Conservation (phyloP, 1,140 invertebrate genomes). For the Gonioctena quinquepunctata region DNA sequence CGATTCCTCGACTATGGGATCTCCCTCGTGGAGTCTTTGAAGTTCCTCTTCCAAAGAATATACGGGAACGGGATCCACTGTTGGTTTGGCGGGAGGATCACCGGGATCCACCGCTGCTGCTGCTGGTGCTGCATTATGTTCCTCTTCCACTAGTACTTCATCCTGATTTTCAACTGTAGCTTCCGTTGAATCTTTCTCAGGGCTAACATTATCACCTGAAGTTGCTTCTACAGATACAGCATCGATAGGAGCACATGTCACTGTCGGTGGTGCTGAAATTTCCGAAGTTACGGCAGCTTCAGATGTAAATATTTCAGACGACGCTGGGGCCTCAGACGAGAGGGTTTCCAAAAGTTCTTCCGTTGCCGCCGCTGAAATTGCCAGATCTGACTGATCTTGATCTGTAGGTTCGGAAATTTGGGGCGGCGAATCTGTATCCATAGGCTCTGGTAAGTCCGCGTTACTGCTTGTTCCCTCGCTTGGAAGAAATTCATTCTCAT, state of each 20-base stretch:
- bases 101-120: background rate
- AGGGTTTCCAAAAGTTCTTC: background rate
- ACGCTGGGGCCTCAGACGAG: background rate
- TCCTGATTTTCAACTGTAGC: background rate
- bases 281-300: background rate
- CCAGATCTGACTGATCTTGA: background rate
- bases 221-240: background rate
- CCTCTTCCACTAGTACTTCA: background rate
- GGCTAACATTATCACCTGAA: background rate
- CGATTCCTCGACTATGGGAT: constrained; percentile 14
- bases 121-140: no score
- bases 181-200: background rate
- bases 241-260: background rate
- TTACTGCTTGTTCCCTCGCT: background rate
- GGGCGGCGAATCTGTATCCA: background rate
- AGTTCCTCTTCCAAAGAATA: constrained; percentile 12
- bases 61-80: background rate
- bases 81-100: background rate
- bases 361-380: background rate
- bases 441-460: background rate
- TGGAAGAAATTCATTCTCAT: background rate
- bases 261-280: background rate
- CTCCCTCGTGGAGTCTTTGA: constrained; percentile 29
- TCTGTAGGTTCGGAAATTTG: constrained; percentile 1
- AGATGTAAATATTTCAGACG: background rate